These are phyloP conservation scores for Hydropsyche tenuis DNA, from an alignment of 1,140 invertebrate genomes.

Conservation along the genomic window DNA sequence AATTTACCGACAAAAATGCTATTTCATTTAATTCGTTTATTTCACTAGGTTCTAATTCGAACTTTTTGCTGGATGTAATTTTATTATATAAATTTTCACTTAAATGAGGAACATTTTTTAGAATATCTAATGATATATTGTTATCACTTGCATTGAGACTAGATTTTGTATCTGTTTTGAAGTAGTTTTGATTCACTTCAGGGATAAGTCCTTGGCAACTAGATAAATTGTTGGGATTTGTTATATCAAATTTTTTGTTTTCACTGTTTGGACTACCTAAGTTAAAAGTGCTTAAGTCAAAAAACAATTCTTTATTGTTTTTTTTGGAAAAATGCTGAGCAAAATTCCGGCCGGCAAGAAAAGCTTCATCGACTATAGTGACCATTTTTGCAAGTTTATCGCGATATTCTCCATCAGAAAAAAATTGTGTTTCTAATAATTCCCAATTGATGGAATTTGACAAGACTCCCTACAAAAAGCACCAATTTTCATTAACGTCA, in stretches of 20 bases:
- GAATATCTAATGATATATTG: constrained; percentile 26
- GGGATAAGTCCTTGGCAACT: constrained; percentile 44
- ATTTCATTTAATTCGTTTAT: constrained; percentile 60
- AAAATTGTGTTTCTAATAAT: constrained; percentile 87
- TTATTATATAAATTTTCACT: constrained; percentile 57
- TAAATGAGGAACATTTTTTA: constrained; percentile 54
- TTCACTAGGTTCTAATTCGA: constrained; percentile 56
- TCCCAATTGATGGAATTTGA: constrained; percentile 95
- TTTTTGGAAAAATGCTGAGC: constrained; percentile 71
- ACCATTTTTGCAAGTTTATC: constrained; percentile 86
- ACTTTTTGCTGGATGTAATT: constrained; percentile 57
- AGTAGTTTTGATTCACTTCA: constrained; percentile 44
- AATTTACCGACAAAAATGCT: constrained; percentile 44
- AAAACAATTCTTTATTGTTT: constrained; percentile 2
- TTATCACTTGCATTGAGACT: neutral
- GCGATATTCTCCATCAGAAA: constrained; percentile 80
- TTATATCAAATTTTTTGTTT: constrained; percentile 43
- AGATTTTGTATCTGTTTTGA: neutral
- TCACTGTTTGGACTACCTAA: constrained; percentile 19
- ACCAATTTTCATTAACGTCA: neutral
- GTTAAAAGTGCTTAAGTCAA: constrained; percentile 32
- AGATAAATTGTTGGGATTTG: constrained; percentile 43
- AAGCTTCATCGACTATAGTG: constrained; percentile 74
- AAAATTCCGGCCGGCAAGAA: constrained; percentile 81
- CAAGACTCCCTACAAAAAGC: constrained; percentile 82